These are phyloP conservation scores for Rhyzopertha dominica DNA, from an alignment of 1,140 invertebrate genomes.

Conservation along the genomic window DNA sequence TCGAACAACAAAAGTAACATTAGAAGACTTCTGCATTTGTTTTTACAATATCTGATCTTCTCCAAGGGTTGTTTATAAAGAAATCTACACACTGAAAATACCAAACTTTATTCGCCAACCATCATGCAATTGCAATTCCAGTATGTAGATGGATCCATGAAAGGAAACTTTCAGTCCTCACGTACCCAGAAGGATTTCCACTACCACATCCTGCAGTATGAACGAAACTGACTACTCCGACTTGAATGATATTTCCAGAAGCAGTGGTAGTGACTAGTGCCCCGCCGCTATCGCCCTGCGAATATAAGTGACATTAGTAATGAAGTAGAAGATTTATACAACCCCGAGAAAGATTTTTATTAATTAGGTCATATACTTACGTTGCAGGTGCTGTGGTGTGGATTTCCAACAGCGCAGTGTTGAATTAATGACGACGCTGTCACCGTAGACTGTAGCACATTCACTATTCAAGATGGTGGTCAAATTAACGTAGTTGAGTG, in stretches of 20 bases:
- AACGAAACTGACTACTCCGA: constrained; percentile 24
- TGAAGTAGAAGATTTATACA: not conserved
- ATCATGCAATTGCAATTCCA: too few relatives aligned
- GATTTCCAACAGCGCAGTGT: constrained; percentile 25
- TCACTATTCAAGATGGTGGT: constrained; percentile 25
- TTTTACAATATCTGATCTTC: too few relatives aligned
- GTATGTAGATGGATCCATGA: too few relatives aligned
- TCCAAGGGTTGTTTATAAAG: too few relatives aligned
- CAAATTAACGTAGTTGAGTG: constrained; percentile 27
- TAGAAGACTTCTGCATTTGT: too few relatives aligned
- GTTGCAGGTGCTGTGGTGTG: constrained; percentile 27
- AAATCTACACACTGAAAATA: too few relatives aligned
- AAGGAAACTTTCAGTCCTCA: too few relatives aligned
- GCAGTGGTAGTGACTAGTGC: constrained; percentile 44
- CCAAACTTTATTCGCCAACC: too few relatives aligned
- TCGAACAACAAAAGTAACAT: too few relatives aligned
- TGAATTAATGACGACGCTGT: constrained; percentile 16
- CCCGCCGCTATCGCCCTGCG: constrained; percentile 51
- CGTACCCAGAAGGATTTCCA: constrained; percentile 51
- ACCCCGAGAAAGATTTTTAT: not conserved
- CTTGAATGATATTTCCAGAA: constrained; percentile 21
- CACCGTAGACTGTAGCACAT: constrained; percentile 23
- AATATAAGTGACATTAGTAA: constrained; percentile 12
- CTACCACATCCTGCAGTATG: constrained; percentile 46
- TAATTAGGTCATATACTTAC: constrained; percentile 17